Percentiles rank a stretch among this genome's conserved stretches.
These are phyloP conservation scores for Plebejus melissa DNA, from an alignment of 2,888 invertebrate genomes.

Conservation along the genomic window DNA sequence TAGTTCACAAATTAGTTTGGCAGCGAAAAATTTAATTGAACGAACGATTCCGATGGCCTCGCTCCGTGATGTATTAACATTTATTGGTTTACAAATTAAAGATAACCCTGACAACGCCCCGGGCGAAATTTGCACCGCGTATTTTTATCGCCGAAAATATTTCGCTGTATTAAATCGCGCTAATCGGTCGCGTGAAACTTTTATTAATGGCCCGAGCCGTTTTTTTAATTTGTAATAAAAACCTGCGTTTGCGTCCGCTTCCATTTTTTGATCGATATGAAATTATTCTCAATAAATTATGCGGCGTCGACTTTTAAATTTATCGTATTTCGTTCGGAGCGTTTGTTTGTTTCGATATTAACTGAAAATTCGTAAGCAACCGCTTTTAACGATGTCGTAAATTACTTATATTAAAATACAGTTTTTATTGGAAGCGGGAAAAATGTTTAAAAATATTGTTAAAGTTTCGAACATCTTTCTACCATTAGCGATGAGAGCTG, in stretches of 20 bases:
- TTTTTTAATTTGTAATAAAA: slow-evolving; percentile 45
- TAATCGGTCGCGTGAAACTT: slow-evolving; percentile 49
- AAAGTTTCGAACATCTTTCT: background rate
- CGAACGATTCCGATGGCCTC: slow-evolving; percentile 47
- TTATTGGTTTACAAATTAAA: slow-evolving; percentile 77
- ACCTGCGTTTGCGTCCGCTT: slow-evolving; percentile 41
- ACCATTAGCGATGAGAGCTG: background rate
- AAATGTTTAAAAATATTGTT: background rate
- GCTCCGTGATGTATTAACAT: slow-evolving; percentile 70
- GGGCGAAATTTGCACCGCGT: slow-evolving; percentile 48
- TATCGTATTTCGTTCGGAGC: slow-evolving; percentile 47
- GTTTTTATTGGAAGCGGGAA: background rate
- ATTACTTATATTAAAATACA: slow-evolving; percentile 12
- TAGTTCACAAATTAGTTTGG: slow-evolving; percentile 75
- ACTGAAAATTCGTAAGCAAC: slow-evolving; percentile 38
- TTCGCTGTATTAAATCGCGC: slow-evolving; percentile 48
- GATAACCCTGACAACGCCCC: slow-evolving; percentile 54
- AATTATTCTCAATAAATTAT: slow-evolving; percentile 50
- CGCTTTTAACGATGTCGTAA: slow-evolving; percentile 31
- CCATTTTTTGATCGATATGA: slow-evolving; percentile 43
- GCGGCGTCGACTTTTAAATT: slow-evolving; percentile 47
- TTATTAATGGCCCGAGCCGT: slow-evolving; percentile 45
- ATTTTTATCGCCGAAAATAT: slow-evolving; percentile 51
- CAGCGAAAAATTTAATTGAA: slow-evolving; percentile 68
- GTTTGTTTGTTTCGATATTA: slow-evolving; percentile 48